Base-by-base conservation (phyloP, 2,113 vertebrate species). In the Helogale parvula region DNA sequence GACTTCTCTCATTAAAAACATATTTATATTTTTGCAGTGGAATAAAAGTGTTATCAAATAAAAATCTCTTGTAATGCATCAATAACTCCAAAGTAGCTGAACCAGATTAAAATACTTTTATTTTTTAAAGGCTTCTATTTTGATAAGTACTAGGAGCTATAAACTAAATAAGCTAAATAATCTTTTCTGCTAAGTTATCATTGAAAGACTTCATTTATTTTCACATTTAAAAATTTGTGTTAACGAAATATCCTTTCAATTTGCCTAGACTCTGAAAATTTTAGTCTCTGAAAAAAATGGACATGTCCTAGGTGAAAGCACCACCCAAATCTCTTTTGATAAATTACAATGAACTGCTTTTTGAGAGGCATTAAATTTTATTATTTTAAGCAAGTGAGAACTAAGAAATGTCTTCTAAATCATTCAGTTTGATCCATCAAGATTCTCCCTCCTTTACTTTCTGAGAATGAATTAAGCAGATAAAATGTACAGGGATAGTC, bases 201-300 rank as follows among this genome's bases (percentile, higher is more conserved):
- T 7, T 68, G 29, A 87, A 29, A 21, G 11, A 82, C 50, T 94
- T 92, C 41, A 66, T 87, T 66, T 63, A 89, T 57, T 86, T 97
- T 92, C 33, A 84, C 27, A 92, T 71, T 90, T 35, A 52, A 97
- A 88, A 96, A 94, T 92, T 15, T 60, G n/a, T 87, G 57, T 92
- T 93, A 98, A 98, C 76, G 63, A 97, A 97, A 97, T 97, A 41
- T 77, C 60, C 85, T 94, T 82, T 85, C 35, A 81, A 66, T 87
- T 88, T 97, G 65, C 88, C 33, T 93, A 21, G 21, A 88, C 16
- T 79, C 71, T 94, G 82, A 96, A 96, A 77, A 80, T 76, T 94
- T 85, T 91, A 88, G 50, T 95, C 5, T 89, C 76, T 88, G 66
- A 66, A 93, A 91, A 96, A 84, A 83, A 38, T 83, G 79, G 41